phyloP scores from a whole-genome alignment of 2,797 vertebrate species.

The Intellagama lesueurii region DNA sequence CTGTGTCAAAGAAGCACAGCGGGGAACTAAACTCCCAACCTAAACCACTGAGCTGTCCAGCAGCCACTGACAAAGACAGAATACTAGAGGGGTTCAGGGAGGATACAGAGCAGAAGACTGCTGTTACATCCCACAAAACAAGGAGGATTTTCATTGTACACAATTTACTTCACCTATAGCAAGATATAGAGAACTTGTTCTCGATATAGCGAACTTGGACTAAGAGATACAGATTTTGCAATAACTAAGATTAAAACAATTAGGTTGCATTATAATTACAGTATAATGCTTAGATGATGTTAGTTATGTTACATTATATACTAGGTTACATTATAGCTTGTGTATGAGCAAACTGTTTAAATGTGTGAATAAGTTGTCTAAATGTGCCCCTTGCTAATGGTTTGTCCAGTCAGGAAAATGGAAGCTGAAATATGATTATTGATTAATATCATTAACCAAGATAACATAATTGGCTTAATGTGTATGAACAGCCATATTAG shows the following conservation, averaged over 20 bases:
- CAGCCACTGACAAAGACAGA: neutral
- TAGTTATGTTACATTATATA: neutral
- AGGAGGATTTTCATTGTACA: neutral
- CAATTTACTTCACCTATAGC: neutral
- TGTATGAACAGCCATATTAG: no score
- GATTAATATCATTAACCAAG: neutral
- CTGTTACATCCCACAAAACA: neutral
- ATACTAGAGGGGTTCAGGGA: neutral
- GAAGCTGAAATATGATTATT: neutral
- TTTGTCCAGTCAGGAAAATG: neutral
- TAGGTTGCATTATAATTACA: neutral
- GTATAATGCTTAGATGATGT: neutral
- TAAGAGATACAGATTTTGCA: no score
- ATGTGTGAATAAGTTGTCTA: neutral
- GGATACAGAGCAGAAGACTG: slow-evolving; percentile 39
- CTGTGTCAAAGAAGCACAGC: no score
- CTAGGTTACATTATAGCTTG: neutral
- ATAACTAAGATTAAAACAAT: no score
- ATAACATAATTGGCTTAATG: neutral
- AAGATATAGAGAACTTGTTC: neutral
- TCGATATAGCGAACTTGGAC: no score
- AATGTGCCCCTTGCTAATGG: neutral
- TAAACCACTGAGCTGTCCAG: no score
- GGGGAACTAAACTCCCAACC: no score
- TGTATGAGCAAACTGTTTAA: neutral